Conservation (phyloP, 2,888 invertebrate species). For the Folsomia candida region DNA sequence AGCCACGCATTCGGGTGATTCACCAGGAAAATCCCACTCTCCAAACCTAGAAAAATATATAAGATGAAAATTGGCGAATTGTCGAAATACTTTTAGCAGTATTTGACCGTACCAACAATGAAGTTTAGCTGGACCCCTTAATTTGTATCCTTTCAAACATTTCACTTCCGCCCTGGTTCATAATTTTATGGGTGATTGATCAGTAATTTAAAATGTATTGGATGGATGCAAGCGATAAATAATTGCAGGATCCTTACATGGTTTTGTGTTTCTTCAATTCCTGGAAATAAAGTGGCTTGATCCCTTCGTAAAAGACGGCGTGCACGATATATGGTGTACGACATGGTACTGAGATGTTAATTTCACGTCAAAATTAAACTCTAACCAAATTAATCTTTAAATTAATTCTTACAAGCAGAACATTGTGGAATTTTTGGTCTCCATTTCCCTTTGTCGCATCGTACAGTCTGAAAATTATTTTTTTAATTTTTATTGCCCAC, state of each 20-base stretch:
- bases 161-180: constrained; percentile 23
- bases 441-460: constrained; percentile 69
- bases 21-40: constrained; percentile 73
- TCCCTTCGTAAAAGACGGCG: constrained; percentile 48
- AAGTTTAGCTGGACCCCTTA: constrained; percentile 67
- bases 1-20: constrained; percentile 70
- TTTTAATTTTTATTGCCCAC: constrained; percentile 52
- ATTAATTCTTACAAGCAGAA: constrained; percentile 64
- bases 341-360: constrained; percentile 41
- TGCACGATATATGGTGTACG: constrained; percentile 45
- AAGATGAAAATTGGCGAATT: too few species aligned
- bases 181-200: too few species aligned
- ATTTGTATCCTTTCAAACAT: constrained; percentile 39
- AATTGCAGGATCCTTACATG: too few species aligned
- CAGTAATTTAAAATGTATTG: too few species aligned
- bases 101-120: too few species aligned
- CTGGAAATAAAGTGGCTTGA: constrained; percentile 53
- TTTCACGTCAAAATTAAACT: background rate
- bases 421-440: constrained; percentile 78
- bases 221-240: too few species aligned
- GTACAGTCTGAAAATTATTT: constrained; percentile 21
- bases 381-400: background rate
- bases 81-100: too few species aligned
- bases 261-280: constrained; percentile 63
- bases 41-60: too few species aligned